Conservation (phyloP, 2,888 invertebrate genomes). For the Entomobrya multifasciata region DNA sequence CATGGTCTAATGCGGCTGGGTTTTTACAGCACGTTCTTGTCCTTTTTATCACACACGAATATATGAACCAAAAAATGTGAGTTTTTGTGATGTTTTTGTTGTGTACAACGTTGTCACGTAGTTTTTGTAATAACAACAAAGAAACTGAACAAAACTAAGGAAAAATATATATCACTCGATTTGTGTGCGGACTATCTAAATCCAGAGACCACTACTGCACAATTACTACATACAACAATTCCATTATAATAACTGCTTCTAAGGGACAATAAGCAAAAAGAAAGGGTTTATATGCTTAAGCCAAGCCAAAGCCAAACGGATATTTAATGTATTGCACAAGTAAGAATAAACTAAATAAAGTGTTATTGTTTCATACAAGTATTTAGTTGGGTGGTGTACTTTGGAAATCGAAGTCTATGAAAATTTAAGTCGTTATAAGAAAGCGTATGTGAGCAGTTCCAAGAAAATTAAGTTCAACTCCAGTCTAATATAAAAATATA, state of each 20-base stretch:
- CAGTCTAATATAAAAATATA: slow-evolving; percentile 1
- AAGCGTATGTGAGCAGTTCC: background rate
- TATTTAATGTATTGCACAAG: slow-evolving; percentile 18
- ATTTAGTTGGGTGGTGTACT: background rate
- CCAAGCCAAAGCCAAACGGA: background rate
- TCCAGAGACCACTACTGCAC: background rate
- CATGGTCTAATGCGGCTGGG: too few relatives aligned
- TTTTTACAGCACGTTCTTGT: slow-evolving; percentile 18
- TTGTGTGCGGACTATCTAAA: slow-evolving; percentile 1
- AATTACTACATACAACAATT: background rate
- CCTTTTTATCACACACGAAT: background rate
- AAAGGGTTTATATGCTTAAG: background rate
- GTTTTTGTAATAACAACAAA: slow-evolving; percentile 55
- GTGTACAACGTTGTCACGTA: slow-evolving; percentile 59
- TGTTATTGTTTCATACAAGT: too few relatives aligned
- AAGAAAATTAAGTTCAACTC: background rate
- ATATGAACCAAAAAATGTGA: slow-evolving; percentile 15
- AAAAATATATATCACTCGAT: slow-evolving; percentile 35
- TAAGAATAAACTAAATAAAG: too few relatives aligned
- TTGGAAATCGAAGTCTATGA: slow-evolving; percentile 44
- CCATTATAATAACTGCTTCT: background rate
- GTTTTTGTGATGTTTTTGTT: slow-evolving; percentile 52
- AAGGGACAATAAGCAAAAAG: background rate
- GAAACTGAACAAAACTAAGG: slow-evolving; percentile 39
- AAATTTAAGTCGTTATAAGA: slow-evolving; percentile 33